A percentile compares a stretch with the other conserved stretches of the same genome.
These are phyloP conservation scores for Coboldia fuscipes DNA, from an alignment of 1,140 invertebrate species.

Conservation along the genomic window DNA sequence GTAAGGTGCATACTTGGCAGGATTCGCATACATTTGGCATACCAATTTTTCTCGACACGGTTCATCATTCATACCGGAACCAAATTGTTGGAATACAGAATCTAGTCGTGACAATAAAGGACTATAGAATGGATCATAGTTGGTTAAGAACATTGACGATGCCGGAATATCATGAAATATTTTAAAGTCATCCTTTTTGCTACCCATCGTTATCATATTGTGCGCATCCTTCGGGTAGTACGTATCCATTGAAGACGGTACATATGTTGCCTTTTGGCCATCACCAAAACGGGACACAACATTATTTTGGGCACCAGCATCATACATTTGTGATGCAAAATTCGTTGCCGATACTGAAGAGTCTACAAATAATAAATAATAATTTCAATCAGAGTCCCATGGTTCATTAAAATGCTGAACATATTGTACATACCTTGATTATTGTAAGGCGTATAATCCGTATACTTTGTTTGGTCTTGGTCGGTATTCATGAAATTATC, in stretches of 20 bases:
- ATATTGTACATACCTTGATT: not conserved
- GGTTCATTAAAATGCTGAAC: not conserved
- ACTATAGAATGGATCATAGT: conserved; percentile 73
- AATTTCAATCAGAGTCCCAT: not conserved
- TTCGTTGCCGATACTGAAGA: conserved; percentile 13
- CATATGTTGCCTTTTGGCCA: not conserved
- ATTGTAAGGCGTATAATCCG: not conserved
- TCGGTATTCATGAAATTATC: conserved; percentile 12
- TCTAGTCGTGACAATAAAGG: conserved; percentile 58
- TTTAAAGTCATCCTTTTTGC: conserved; percentile 26
- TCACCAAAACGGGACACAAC: not conserved
- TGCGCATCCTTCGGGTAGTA: not conserved
- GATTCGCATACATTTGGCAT: conserved; percentile 66
- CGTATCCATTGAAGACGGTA: not conserved
- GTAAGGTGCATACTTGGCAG: conserved; percentile 64
- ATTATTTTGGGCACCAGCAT: not conserved
- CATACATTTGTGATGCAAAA: conserved; percentile 10
- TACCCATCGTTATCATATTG: not conserved
- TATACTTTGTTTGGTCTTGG: not conserved
- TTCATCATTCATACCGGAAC: conserved; percentile 31
- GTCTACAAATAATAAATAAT: not conserved
- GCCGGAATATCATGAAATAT: conserved; percentile 67
- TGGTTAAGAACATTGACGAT: conserved; percentile 55
- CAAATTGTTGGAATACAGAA: conserved; percentile 57
- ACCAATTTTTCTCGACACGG: conserved; percentile 57